A percentile compares a stretch with the other conserved stretches of the same genome.
These are phyloP conservation scores for Dasyprocta punctata DNA, from an alignment of 2,113 vertebrate species.

Conservation along the genomic window DNA sequence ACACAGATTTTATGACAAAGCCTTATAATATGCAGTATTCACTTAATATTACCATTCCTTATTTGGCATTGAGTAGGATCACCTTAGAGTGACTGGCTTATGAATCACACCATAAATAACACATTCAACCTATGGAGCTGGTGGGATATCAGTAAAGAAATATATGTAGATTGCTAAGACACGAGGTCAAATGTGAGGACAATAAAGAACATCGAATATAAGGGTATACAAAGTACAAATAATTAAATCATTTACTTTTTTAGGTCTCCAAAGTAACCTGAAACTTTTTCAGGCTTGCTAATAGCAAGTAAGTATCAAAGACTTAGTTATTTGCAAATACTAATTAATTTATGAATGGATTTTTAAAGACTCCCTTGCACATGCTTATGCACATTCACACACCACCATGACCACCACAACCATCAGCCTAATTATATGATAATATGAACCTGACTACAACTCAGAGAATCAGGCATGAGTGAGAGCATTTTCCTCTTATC, in stretches of 20 bases:
- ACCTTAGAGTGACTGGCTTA: neutral
- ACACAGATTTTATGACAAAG: neutral
- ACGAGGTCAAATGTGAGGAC: neutral
- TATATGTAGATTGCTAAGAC: neutral
- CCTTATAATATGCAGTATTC: neutral
- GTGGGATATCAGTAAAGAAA: neutral
- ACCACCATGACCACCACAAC: too few species aligned
- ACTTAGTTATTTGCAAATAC: neutral
- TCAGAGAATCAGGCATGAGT: fast-evolving
- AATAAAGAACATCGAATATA: neutral
- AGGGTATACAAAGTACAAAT: neutral
- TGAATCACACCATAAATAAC: neutral
- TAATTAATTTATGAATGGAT: neutral
- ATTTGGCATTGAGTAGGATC: neutral
- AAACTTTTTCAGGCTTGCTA: neutral
- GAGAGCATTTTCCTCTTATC: fast-evolving
- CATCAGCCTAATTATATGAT: neutral
- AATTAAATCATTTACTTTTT: neutral
- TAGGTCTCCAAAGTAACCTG: neutral
- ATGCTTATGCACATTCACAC: neutral
- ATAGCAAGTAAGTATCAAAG: neutral
- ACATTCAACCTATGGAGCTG: neutral
- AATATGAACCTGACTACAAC: fast-evolving
- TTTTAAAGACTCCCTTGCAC: neutral
- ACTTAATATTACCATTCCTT: neutral